These are phyloP conservation scores for Oryzaephilus surinamensis DNA, from an alignment of 1,140 invertebrate genomes.

Conservation along the genomic window DNA sequence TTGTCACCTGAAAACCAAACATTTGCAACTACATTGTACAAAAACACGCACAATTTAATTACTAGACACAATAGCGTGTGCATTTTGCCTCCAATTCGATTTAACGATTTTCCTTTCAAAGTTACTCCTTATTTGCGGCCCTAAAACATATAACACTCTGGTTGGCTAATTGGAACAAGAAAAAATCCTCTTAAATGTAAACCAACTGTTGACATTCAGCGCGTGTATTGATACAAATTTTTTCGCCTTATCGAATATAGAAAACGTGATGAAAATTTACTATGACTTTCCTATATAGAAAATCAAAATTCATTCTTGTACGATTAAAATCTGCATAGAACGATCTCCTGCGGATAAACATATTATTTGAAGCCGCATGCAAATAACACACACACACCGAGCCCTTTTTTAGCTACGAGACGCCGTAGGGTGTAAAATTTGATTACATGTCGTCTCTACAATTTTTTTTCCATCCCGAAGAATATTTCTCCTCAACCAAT, in stretches of 20 bases:
- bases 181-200: no score
- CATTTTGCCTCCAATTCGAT: no score
- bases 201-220: no score
- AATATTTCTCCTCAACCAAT: no score
- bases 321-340: constrained; percentile 30
- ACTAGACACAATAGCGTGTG: no score
- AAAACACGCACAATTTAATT: constrained; percentile 2
- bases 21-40: constrained; percentile 14
- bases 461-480: neutral
- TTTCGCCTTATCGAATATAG: constrained; percentile 12
- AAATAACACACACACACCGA: constrained; percentile 18
- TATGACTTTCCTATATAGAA: constrained; percentile 23
- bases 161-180: no score
- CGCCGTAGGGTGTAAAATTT: constrained; percentile 13
- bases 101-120: no score
- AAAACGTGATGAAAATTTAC: constrained; percentile 24
- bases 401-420: constrained; percentile 1
- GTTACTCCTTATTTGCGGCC: no score
- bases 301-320: constrained; percentile 35
- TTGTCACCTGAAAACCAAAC: constrained; percentile 7
- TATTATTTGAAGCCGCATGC: constrained; percentile 20
- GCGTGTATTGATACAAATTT: no score
- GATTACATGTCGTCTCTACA: constrained; percentile 14
- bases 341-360: constrained; percentile 21
- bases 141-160: no score